Evolutionary conservation across 1,140 invertebrate species (phyloP).

Genomic region (Drosophila miranda): DNA sequence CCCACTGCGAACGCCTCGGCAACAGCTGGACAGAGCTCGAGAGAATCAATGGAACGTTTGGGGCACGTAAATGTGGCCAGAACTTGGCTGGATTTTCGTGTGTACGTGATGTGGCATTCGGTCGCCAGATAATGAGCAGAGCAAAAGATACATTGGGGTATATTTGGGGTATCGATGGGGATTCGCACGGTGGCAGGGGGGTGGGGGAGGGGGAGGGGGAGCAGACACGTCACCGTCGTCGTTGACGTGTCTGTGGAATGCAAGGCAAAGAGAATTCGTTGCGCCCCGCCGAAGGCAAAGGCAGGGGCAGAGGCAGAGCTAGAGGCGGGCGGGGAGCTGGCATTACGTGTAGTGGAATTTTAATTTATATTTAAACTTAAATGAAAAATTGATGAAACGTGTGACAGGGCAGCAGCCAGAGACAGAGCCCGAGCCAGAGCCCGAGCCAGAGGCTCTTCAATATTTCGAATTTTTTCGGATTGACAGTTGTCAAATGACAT

Average conservation of each 20-base stretch:
- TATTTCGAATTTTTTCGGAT: slow-evolving; percentile 42
- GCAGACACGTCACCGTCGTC: slow-evolving; percentile 53
- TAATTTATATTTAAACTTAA: slow-evolving; percentile 67
- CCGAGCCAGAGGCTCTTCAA: slow-evolving; percentile 13
- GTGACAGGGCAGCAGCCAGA: slow-evolving; percentile 20
- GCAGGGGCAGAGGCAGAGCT: too few species aligned
- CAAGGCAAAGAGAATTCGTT: slow-evolving; percentile 72
- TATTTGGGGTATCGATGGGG: slow-evolving; percentile 4
- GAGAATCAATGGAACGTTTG: slow-evolving; percentile 39
- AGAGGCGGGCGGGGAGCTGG: too few species aligned
- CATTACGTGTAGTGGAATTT: slow-evolving; percentile 31
- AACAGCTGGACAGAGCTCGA: slow-evolving; percentile 4
- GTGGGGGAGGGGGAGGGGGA: neutral
- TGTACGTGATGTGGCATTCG: slow-evolving; percentile 45
- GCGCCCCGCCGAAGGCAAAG: slow-evolving; percentile 26
- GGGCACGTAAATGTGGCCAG: slow-evolving; percentile 45
- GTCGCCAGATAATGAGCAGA: slow-evolving; percentile 29
- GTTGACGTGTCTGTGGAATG: slow-evolving; percentile 46
- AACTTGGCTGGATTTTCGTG: slow-evolving; percentile 37
- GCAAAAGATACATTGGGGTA: too few species aligned
- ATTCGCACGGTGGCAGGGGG: too few species aligned
- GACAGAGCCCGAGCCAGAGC: neutral
- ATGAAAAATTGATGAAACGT: slow-evolving; percentile 77
- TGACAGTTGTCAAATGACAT: slow-evolving; percentile 74
- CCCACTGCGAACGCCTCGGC: slow-evolving; percentile 9